Evolutionary conservation across 2,797 vertebrate genomes (phyloP).

Genomic region (Coranthus polyacanthus): DNA sequence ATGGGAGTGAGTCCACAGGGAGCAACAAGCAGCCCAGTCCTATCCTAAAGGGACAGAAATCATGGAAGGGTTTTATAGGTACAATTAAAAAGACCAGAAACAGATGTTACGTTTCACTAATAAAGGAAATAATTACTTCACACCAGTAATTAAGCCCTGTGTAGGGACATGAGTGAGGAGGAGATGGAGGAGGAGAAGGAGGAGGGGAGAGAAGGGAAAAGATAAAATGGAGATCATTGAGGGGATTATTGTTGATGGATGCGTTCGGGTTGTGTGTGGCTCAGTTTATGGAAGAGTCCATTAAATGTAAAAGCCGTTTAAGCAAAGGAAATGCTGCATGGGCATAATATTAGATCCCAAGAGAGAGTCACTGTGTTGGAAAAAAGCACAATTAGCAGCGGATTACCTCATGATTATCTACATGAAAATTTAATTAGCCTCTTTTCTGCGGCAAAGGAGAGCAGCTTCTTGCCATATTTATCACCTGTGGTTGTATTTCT

Average conservation of each 20-base stretch:
- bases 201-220: conserved; percentile 67
- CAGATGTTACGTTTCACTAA: conserved; percentile 87
- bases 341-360: conserved; percentile 72
- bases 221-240: conserved; percentile 83
- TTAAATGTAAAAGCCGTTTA: conserved; percentile 83
- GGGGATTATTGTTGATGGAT: conserved; percentile 83
- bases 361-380: conserved; percentile 66
- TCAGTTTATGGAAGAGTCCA: conserved; percentile 81
- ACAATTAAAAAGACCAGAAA: conserved; percentile 87
- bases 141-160: conserved; percentile 86
- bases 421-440: conserved; percentile 85
- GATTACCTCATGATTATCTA: conserved; percentile 77
- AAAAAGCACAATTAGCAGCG: conserved; percentile 72
- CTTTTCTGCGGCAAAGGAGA: conserved; percentile 67
- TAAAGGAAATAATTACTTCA: conserved; percentile 88
- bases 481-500: conserved; percentile 70
- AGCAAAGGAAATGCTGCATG: conserved; percentile 78
- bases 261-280: conserved; percentile 68
- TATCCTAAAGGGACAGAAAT: conserved; percentile 86
- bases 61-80: conserved; percentile 86
- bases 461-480: conserved; percentile 64
- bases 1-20: conserved; percentile 73
- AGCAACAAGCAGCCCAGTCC: conserved; percentile 80
- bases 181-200: conserved; percentile 53
- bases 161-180: conserved; percentile 75